Evolutionary conservation across 2,888 invertebrate species (phyloP).

Genomic region (Melipona bicolor): DNA sequence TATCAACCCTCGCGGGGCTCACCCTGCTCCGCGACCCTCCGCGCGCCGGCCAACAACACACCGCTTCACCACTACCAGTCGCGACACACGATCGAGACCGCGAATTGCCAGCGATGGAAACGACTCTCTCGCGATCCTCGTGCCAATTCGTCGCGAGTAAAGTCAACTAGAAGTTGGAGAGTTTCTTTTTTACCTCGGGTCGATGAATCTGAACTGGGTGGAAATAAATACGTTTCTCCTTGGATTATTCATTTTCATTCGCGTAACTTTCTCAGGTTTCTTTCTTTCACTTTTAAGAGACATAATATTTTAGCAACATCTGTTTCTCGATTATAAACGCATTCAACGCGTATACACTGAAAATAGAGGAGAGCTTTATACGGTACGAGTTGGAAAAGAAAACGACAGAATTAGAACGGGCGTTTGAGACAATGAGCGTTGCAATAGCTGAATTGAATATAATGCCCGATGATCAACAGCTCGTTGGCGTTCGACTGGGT

Average conservation of each 20-base stretch:
- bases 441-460: not conserved
- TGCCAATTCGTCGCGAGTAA: not conserved
- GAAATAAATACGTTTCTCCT: too few species aligned
- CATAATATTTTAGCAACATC: too few species aligned
- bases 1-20: constrained; percentile 34
- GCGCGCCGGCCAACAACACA: constrained; percentile 34
- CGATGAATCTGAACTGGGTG: too few species aligned
- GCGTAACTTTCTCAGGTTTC: too few species aligned
- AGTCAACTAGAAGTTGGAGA: not conserved
- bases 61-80: constrained; percentile 61
- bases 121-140: constrained; percentile 30
- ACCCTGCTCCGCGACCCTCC: constrained; percentile 12
- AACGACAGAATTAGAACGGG: not conserved
- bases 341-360: not conserved
- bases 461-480: constrained; percentile 15
- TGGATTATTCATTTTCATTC: too few species aligned
- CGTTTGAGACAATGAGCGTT: not conserved
- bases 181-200: not conserved
- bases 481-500: constrained; percentile 9
- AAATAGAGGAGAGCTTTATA: not conserved
- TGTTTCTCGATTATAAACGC: too few species aligned
- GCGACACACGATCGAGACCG: constrained; percentile 66
- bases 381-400: not conserved
- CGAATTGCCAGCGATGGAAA: constrained; percentile 55
- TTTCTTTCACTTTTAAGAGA: too few species aligned